Base-by-base conservation (phyloP, 2,888 invertebrate genomes). In the Adelognathus sp. region DNA sequence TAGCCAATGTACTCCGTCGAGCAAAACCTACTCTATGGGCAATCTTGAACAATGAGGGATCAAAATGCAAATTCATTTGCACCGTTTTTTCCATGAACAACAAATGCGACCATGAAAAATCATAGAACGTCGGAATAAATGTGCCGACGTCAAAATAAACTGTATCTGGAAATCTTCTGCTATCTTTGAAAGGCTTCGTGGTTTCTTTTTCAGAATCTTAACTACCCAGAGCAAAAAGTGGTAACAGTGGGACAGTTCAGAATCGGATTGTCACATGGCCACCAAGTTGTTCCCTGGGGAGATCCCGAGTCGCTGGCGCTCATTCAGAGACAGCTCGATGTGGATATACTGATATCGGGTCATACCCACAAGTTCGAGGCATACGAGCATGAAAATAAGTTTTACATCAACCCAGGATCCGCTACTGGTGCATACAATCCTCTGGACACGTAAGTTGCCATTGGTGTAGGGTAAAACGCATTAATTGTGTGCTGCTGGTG, bases 341-440 rank as follows among this genome's bases (percentile, higher is more conserved):
- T 99, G 1, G 99, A 99, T 92, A 99, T 99, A 86, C 93, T 99
- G 54, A 99, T 99, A 89, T 98, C 99, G 0, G 99, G 99, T 0
- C 99, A 99, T 91, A 99, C 99, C 0, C 99, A 99, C 92, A 97
- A 97, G 87, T 99, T 99, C 92, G 98, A 98, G 89, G 99, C 99
- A 0, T 98, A 98, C 86, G 99, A 99, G 90, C 98, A 98, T 92
- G 99, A 99, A 90, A 98, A 98, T 89, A 98, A 98, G 92, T 99
- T 99, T 92, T 99, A 98, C 91, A 98, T 99, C 69, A 99, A 99
- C 92, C 99, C 99, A 3, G 99, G 99, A 6, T 98, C 99, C 3
- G 99, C 99, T 1, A 99, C 99, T 27, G 99, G 99, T 9, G 98
- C 99, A 3, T 99, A 98, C 88, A 98, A 96, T 93, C 96, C 98